phyloP scores from a whole-genome alignment of 2,113 vertebrate genomes.

The Alaudala cheleensis region DNA sequence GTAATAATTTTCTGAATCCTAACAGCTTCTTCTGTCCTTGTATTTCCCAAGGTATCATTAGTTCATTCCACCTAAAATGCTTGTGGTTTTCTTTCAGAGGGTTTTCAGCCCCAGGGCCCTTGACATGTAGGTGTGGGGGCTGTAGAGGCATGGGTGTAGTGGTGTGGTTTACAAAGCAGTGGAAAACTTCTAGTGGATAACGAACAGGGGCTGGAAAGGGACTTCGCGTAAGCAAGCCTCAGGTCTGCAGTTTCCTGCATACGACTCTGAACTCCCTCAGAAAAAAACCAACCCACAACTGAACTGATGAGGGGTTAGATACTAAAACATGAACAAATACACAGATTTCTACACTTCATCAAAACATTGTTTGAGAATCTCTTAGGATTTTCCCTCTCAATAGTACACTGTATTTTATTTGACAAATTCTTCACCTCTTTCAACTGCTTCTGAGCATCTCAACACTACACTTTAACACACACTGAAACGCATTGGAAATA shows the following conservation, averaged over 20 bases:
- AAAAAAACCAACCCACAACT: not conserved
- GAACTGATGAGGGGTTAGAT: not conserved
- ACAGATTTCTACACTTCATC: not conserved
- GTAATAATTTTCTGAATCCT: not conserved
- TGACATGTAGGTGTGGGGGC: not conserved
- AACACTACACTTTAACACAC: not conserved
- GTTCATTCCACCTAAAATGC: not conserved
- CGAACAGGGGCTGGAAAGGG: not conserved
- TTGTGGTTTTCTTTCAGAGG: not conserved
- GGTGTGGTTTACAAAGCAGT: not conserved
- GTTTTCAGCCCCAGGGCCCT: not conserved
- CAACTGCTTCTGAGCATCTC: not conserved
- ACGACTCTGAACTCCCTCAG: not conserved
- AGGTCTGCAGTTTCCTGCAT: not conserved
- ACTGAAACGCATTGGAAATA: not conserved
- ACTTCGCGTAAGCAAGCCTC: not conserved
- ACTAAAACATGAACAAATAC: not conserved
- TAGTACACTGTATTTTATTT: not conserved
- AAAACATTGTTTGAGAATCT: not conserved
- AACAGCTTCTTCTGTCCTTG: accelerated
- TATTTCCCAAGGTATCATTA: not conserved
- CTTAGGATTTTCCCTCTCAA: not conserved
- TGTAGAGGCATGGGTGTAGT: no score
- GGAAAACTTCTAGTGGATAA: not conserved
- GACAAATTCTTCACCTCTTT: not conserved